Evolutionary conservation across 2,888 invertebrate species (phyloP), one percentile per base, ranked within the genome.

Genomic region (Netelia inedita): DNA sequence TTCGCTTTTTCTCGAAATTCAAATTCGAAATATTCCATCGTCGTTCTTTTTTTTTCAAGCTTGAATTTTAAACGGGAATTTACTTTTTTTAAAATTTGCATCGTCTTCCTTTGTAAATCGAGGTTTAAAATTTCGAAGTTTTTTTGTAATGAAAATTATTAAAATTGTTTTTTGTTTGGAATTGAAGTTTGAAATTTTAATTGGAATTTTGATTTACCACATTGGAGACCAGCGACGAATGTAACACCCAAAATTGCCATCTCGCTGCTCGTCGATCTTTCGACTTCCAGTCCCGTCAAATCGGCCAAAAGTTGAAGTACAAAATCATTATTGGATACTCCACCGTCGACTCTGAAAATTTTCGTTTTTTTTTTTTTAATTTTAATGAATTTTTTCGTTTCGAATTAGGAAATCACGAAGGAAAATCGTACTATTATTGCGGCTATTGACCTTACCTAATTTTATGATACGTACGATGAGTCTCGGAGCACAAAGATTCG

Each of bases 271-370:
- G 94, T 93, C 0, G 97, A 95, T 50, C 98, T 95, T 92, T 98
- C 97, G 3, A 99, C 97, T 0, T 94, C 93, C 74, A 97, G 93
- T 0, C 96, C 96, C 0, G 97, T 97, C 75, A 98, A 94, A 93
- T 99, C 98, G 0, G 98, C 96, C 87, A 99, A 95, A 81, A 98
- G 94, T 93, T 99, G 98, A 89, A 98, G 96, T 61, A 99, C 95
- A 92, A 99, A 99, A 94, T 98, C 96, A 93, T 98, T 99, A 86
- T 96, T 96, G 0, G 98, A 97, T n/a, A 99, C 98, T n/a, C 99
- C 99, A 1, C 99, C 99, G 93, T 99, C 98, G 83, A 98, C 95
- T 91, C 99, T 98, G 93, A 8, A 94, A 75, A 71, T 11, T 5
- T 76, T 41, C 9, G 1, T 41, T 16, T 46, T 14, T 43, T 53